These are phyloP conservation scores for Pangasius krempfi DNA, from an alignment of 2,797 vertebrate genomes.

Conservation along the genomic window DNA sequence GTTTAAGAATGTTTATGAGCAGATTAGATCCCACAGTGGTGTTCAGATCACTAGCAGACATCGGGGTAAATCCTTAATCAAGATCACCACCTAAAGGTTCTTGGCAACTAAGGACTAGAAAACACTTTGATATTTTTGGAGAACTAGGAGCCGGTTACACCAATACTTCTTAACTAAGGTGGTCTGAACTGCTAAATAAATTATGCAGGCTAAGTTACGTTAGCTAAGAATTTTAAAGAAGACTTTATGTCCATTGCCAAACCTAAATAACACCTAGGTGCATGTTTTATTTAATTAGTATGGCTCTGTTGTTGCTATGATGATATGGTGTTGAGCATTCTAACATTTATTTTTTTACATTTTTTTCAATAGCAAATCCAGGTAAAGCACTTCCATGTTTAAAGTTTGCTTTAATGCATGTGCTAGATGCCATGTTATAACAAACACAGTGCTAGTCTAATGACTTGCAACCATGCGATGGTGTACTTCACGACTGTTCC, in stretches of 20 bases:
- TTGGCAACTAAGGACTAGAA: not conserved
- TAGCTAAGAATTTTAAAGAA: not conserved
- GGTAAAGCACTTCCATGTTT: constrained; percentile 79
- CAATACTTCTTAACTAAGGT: not conserved
- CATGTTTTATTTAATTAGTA: not conserved
- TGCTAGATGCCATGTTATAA: constrained; percentile 37
- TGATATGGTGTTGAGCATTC: not conserved
- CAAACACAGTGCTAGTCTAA: not conserved
- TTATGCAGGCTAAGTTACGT: not conserved
- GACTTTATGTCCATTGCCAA: not conserved
- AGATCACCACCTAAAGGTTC: not conserved
- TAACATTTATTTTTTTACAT: constrained; percentile 66
- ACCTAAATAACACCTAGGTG: not conserved
- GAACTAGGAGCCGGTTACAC: not conserved
- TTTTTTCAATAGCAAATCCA: constrained; percentile 86
- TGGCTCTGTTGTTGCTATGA: not conserved
- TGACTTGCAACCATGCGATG: not conserved
- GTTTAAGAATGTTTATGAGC: not conserved
- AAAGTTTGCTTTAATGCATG: constrained; percentile 75
- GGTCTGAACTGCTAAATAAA: not conserved
- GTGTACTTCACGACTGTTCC: not conserved
- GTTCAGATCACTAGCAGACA: not conserved
- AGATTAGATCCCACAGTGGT: not conserved
- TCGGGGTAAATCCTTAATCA: not conserved
- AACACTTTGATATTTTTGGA: not conserved